Base-by-base conservation (phyloP, 2,113 vertebrate species). In the Labrus mixtus region DNA sequence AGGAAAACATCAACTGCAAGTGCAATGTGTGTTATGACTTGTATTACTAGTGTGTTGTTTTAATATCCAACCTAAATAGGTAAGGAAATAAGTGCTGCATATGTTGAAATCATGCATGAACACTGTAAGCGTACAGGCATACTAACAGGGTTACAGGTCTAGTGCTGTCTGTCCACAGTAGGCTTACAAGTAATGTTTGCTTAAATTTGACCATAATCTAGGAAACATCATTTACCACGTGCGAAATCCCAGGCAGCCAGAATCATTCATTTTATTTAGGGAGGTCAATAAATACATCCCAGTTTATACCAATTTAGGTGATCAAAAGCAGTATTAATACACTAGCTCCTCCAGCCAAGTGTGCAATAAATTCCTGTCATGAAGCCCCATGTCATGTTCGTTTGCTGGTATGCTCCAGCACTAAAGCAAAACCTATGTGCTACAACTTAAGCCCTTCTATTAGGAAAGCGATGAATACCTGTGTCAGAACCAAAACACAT, bases 361-460 rank as follows among this genome's bases (percentile, higher is more conserved):
- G 60, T 81, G 13, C 63, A 61, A 41, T 60, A 19, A 13, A 64
- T 77, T 70, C 51, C 11, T 76, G 58, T 57, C 29, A 58, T 63
- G 53, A 67, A 69, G 57, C 68, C 10, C 36, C 11, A 33, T 33
- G 33, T 73, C 69, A 33, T 84, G 68, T 54, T 8, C 20, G 64
- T 78, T 76, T 80, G 61, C 1, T 81, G 1, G 8, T 62, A 23
- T 67, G 19, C 46, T 76, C 36, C 65, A 78, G 41, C 68, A 68
- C 19, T 50, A 41, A 56, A 59, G 36, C 22, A 59, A 56, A 65
- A 73, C 61, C 25, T 54, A 69, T 84, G 59, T 79, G 46, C 3
- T 58, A 11, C 22, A 68, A n/a, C n/a, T n/a, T n/a, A n/a, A 59
- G 2, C 6, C 33, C 59, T 25, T 22, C 15, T 58, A 20, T 12